These are phyloP conservation scores for Drosophila punjabiensis DNA, from an alignment of 1,140 invertebrate genomes.

Conservation along the genomic window DNA sequence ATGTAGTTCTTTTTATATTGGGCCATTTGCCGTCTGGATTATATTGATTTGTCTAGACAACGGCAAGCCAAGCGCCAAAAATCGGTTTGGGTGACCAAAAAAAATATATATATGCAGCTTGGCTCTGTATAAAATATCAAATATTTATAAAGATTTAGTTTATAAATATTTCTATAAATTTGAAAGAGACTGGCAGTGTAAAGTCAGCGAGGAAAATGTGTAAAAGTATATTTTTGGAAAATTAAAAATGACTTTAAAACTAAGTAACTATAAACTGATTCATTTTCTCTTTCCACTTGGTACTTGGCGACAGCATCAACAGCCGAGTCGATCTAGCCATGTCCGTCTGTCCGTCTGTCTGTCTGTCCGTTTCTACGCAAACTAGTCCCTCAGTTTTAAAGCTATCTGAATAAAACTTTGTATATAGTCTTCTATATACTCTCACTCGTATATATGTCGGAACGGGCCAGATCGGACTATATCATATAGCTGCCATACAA, in stretches of 20 bases:
- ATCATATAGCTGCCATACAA: no score
- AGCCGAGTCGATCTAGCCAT: no score
- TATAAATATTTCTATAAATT: neutral
- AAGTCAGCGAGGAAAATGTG: neutral
- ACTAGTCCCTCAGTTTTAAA: no score
- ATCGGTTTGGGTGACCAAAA: slow-evolving; percentile 10
- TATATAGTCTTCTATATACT: no score
- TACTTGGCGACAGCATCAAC: no score
- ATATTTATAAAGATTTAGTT: slow-evolving; percentile 27
- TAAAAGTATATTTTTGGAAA: neutral
- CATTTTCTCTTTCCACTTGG: no score
- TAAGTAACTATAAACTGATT: neutral
- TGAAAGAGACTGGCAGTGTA: neutral
- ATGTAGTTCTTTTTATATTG: slow-evolving; percentile 62
- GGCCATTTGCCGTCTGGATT: slow-evolving; percentile 68
- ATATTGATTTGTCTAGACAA: slow-evolving; percentile 74
- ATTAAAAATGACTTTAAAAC: neutral
- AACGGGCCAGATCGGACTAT: no score
- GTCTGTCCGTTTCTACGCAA: no score
- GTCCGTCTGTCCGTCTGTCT: no score
- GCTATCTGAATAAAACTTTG: no score
- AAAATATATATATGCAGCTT: neutral
- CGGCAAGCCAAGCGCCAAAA: slow-evolving; percentile 41
- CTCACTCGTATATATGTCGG: no score
- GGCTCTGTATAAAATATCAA: slow-evolving; percentile 32